Base-by-base conservation (phyloP, 1,140 invertebrate species). In the Drosophila insularis region DNA sequence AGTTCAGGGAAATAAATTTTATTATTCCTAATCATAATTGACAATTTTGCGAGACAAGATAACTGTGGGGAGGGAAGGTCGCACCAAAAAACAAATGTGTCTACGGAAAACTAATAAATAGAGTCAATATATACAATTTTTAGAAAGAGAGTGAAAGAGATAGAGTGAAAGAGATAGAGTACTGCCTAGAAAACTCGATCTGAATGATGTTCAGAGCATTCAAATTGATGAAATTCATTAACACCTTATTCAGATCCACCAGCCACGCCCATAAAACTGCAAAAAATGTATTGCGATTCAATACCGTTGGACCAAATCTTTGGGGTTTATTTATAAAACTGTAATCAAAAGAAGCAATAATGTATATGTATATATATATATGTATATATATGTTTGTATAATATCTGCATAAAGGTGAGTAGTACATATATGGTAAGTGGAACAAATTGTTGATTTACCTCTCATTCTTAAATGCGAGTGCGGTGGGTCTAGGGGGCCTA, bases 1-100 rank as follows among this genome's bases (percentile, higher is more conserved):
- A 75, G 73, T 75, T 75, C 73, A 75, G 72, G 73, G 73, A 27
- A 59, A 63, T 50, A 50, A 17, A 37, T 31, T 60, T 37, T 59
- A 4, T 50, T 23, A 32, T 13, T 19, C n/a, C 23, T 17, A 59
- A 68, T 60, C 64, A 50, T 60, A 60, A 10, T n/a, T 40, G 14
- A 31, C 31, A 61, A 14, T 40, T 14, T 35, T 17, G 35, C 2
- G 23, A n/a, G 31, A 37, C 50, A 19, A 73, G 53, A 19, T 55
- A 53, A 19, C 63, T n/a, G 14, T 1, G 43, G 43, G 17, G 10
- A 11, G n/a, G 27, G 27, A 27, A 5, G 27, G 2, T 7, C 40
- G n/a, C 19, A 0, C 2, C 27, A 27, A 10, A 50, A 19, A 1
- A 10, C 17, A 50, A 50, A 21, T 50, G 11, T 50, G 17, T 50